Conservation (phyloP, 2,888 invertebrate genomes). For the Hesperia comma region DNA sequence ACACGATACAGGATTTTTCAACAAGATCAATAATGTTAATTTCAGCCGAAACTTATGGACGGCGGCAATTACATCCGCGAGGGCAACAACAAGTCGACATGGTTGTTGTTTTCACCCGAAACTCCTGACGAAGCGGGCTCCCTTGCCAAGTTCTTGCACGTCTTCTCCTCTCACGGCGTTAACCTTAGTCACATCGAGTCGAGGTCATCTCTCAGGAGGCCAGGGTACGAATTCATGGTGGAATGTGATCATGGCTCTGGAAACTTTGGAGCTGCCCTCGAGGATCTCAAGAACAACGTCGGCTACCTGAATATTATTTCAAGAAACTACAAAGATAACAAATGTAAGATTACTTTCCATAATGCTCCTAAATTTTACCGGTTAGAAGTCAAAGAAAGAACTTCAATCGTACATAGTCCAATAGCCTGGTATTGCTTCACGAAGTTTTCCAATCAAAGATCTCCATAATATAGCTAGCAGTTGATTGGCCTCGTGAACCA, state of each 20-base stretch:
- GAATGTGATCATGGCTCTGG: conserved; percentile 92
- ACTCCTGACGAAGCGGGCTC: conserved; percentile 93
- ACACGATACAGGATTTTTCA: too few species aligned
- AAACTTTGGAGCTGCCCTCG: conserved; percentile 89
- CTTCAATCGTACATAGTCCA: too few species aligned
- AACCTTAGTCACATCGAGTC: conserved; percentile 98
- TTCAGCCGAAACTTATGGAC: conserved; percentile 90
- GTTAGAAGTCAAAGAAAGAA: too few species aligned
- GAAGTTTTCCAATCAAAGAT: too few species aligned
- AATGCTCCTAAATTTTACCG: conserved; percentile 36
- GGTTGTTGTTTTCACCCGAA: conserved; percentile 93
- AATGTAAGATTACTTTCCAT: conserved; percentile 84
- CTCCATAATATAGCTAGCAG: too few species aligned
- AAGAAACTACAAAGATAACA: conserved; percentile 92
- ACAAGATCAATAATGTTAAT: conserved; percentile 23
- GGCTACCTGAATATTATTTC: conserved; percentile 94
- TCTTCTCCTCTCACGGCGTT: conserved; percentile 92
- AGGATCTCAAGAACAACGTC: conserved; percentile 87
- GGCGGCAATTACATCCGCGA: conserved; percentile 94
- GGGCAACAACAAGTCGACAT: conserved; percentile 90
- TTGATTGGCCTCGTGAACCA: too few species aligned
- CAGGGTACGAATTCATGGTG: conserved; percentile 96
- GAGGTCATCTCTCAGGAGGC: conserved; percentile 90
- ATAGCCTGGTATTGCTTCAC: too few species aligned
- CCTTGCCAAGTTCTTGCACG: conserved; percentile 92